Evolutionary conservation across 2,888 invertebrate genomes (phyloP), one percentile per base, ranked within the genome.

Genomic region (Tetramorium bicarinatum): DNA sequence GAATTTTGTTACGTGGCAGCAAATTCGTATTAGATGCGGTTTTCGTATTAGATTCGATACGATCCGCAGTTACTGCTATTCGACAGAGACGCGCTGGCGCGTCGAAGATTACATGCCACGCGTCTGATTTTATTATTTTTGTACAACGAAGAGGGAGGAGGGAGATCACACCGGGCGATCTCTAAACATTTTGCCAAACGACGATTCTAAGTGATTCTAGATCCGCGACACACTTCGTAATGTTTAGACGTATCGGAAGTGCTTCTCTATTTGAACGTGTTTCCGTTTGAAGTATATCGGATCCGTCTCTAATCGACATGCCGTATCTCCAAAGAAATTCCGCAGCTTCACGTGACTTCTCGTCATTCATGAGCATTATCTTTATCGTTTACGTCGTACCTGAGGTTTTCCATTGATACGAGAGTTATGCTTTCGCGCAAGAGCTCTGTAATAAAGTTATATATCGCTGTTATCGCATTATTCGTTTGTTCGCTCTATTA

Each of bases 101-200:
- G 72, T 80, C 79, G 44, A 44, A 29, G 21, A 47, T 67, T 81
- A 56, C 49, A 47, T 59, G 47, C 52, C 47, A 80, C 66, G 47
- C 44, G 56, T 3, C 47, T 67, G 67, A 67, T 88, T 88, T 87
- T 83, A 77, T 91, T 90, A 88, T 87, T 88, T 90, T 89, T 88
- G 79, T 88, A 86, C 88, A 88, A 90, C 85, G 87, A 90, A 90
- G 82, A 82, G 82, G 83, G 47, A 38, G 29, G 11, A 34, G 25
- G 34, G n/a, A 44, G 59, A 67, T n/a, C n/a, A 44, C 21, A 41
- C n/a, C 41, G 29, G 15, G 38, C 47, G 44, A 82, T 80, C 77
- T 59, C 64, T 38, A 64, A 66, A 77, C 29, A 64, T 61, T 79
- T 76, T 81, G 76, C 81, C 81, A 79, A 82, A 82, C 82, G 56